Percentiles rank a stretch among this genome's conserved stretches.
phyloP scores from a whole-genome alignment of 2,888 invertebrate species.

The Deladenus siricidicola region DNA sequence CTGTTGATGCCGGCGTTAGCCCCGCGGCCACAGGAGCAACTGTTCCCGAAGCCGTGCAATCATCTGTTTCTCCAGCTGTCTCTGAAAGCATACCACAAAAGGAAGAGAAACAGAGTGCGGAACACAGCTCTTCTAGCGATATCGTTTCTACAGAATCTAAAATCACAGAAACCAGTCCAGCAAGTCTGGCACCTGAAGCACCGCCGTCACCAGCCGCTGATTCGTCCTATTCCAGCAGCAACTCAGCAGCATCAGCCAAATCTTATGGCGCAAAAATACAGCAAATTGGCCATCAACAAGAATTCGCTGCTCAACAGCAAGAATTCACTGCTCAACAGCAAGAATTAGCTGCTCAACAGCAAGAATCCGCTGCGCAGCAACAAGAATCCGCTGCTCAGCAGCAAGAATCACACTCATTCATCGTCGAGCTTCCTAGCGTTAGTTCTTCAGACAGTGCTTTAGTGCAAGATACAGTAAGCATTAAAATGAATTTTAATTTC shows the following conservation, averaged over 20 bases:
- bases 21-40: too few relatives aligned
- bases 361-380: too few relatives aligned
- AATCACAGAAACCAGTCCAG: neutral
- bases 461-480: too few relatives aligned
- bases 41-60: too few relatives aligned
- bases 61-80: too few relatives aligned
- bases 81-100: neutral
- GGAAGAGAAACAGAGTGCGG: too few relatives aligned
- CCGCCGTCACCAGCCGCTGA: neutral
- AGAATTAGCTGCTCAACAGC: too few relatives aligned
- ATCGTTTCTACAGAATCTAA: neutral
- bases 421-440: neutral
- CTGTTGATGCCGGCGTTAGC: too few relatives aligned
- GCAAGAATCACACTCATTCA: neutral
- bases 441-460: too few relatives aligned
- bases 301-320: neutral
- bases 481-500: too few relatives aligned
- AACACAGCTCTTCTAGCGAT: neutral
- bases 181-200: neutral
- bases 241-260: neutral
- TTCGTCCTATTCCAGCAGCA: neutral
- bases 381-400: too few relatives aligned
- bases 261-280: constrained; percentile 5
- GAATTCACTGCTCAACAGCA: neutral
- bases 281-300: neutral